Conservation (phyloP, 1,140 invertebrate genomes). For the Leptinotarsa defecta region DNA sequence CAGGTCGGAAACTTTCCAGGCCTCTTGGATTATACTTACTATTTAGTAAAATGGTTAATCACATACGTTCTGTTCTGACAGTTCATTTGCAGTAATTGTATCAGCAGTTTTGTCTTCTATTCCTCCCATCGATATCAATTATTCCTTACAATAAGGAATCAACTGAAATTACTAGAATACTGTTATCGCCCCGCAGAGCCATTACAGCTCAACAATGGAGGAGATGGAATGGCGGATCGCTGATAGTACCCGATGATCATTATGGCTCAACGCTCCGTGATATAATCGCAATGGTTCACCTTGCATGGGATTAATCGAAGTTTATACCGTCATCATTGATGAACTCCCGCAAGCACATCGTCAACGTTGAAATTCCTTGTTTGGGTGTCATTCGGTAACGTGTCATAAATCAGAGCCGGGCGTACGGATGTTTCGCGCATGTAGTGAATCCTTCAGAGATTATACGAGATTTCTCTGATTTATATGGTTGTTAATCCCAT, state of each 20-base stretch:
- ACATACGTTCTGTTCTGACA: no score
- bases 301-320: slow-evolving; percentile 3
- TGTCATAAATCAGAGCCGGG: background rate
- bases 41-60: no score
- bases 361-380: background rate
- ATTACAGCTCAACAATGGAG: no score
- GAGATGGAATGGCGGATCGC: no score
- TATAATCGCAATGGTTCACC: background rate
- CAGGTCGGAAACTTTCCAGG: no score
- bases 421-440: background rate
- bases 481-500: background rate
- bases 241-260: background rate
- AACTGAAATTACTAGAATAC: no score
- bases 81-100: no score
- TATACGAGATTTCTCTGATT: background rate
- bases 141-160: no score
- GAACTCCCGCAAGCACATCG: background rate
- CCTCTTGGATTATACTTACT: no score
- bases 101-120: no score
- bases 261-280: background rate
- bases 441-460: slow-evolving; percentile 5
- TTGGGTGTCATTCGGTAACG: background rate
- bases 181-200: no score
- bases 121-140: no score
- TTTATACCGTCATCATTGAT: slow-evolving; percentile 10